phyloP scores from a whole-genome alignment of 2,113 vertebrate genomes.

The Drymodes brunneopygia region DNA sequence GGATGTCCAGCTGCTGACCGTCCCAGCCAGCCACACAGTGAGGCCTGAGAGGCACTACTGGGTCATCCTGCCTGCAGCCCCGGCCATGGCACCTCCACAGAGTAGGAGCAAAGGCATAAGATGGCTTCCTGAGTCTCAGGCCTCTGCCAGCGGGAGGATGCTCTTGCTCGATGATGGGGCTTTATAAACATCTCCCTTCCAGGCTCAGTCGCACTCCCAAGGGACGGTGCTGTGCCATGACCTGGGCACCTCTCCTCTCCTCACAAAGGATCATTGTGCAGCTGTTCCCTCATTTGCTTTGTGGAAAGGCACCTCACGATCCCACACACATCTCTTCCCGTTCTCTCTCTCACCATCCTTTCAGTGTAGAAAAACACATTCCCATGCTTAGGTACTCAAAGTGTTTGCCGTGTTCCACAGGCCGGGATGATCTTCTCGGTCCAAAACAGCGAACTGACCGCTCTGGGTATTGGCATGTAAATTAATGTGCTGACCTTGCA shows the following conservation, averaged over 20 bases:
- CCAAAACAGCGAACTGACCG: constrained; percentile 9
- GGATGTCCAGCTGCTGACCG: neutral
- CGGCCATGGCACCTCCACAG: fast-evolving
- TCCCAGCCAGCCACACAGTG: fast-evolving
- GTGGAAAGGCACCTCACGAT: neutral
- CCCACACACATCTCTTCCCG: neutral
- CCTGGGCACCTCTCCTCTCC: neutral
- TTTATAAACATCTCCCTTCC: neutral
- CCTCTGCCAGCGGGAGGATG: neutral
- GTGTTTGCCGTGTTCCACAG: constrained; percentile 3
- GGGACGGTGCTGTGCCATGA: neutral
- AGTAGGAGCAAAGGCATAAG: neutral
- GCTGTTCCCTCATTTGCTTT: neutral
- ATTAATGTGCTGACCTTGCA: constrained; percentile 55
- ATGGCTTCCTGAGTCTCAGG: neutral
- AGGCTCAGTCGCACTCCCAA: fast-evolving
- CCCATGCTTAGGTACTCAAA: constrained; percentile 45
- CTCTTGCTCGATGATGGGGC: neutral
- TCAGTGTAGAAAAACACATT: constrained; percentile 35
- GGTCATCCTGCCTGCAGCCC: neutral
- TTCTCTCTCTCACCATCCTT: constrained; percentile 11
- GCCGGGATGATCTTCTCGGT: neutral
- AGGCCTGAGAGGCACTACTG: fast-evolving
- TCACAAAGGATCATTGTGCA: neutral
- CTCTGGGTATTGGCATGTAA: constrained; percentile 58